Percentiles rank a stretch among this genome's conserved stretches.
These are phyloP conservation scores for Tamandua tetradactyla DNA, from an alignment of 2,797 vertebrate genomes.

Conservation along the genomic window DNA sequence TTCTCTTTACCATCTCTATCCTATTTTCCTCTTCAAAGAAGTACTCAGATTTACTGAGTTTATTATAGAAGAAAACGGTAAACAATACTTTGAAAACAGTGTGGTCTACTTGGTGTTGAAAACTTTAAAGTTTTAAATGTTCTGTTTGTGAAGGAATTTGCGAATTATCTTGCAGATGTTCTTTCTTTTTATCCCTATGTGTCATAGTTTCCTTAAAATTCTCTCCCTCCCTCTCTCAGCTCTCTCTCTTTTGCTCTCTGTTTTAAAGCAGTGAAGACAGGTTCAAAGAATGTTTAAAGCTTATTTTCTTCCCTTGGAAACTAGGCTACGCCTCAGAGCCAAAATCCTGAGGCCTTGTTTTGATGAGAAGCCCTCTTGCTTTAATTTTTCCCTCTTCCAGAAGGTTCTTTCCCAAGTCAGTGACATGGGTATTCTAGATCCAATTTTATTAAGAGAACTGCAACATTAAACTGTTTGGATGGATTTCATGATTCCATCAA, in stretches of 20 bases:
- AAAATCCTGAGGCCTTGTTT: slow-evolving; percentile 4
- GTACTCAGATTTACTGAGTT: slow-evolving; percentile 17
- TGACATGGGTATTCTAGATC: slow-evolving; percentile 30
- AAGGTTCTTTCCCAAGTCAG: not conserved
- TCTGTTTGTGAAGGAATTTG: slow-evolving; percentile 65
- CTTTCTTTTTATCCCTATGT: slow-evolving; percentile 44
- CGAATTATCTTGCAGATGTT: slow-evolving; percentile 54
- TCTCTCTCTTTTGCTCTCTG: not conserved
- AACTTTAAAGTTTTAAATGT: slow-evolving; percentile 49
- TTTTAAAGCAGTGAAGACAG: slow-evolving; percentile 49
- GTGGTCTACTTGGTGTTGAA: slow-evolving; percentile 10
- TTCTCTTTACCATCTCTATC: not conserved
- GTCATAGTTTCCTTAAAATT: slow-evolving; percentile 46
- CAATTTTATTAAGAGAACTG: slow-evolving; percentile 50
- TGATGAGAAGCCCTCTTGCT: slow-evolving; percentile 18
- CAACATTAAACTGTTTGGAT: slow-evolving; percentile 32
- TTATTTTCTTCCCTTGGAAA: slow-evolving; percentile 47
- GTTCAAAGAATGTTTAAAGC: slow-evolving; percentile 7
- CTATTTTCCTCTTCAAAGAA: slow-evolving; percentile 41
- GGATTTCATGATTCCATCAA: not conserved
- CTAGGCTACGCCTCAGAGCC: not conserved
- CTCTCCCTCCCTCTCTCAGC: not conserved
- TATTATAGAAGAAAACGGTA: slow-evolving; percentile 52
- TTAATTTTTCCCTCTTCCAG: slow-evolving; percentile 5
- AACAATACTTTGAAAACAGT: slow-evolving; percentile 41